Evolutionary conservation across 2,797 vertebrate species (phyloP), one percentile per base, ranked within the genome.

Genomic region (Microctenopoma lineatum): DNA sequence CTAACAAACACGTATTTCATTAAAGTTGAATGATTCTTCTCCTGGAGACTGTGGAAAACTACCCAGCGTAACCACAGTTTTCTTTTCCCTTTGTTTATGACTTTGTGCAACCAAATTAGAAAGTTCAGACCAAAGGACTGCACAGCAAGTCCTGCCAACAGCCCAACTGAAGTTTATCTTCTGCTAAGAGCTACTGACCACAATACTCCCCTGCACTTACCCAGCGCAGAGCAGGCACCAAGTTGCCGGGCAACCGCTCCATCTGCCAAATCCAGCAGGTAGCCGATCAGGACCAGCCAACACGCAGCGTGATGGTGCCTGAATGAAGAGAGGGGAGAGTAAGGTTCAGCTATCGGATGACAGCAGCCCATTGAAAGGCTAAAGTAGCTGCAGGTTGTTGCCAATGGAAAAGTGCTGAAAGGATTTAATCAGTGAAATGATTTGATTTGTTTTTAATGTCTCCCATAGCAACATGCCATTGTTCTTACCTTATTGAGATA

Each of bases 281-380:
- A 98, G 25, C 97, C 95, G 68, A 96, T 92, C 80, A 98, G 94
- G 66, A 99, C 92, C 80, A 98, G 90, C 97, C 97, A 97, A 84
- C 96, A 96, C 0, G 97, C 95, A 12, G 92, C 92, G 21, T 95
- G 91, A 77, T 93, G 87, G 70, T 94, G 95, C 89, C 97, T 98
- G 79, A 5, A 73, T 53, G 79, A 77, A 41, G 81, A 67, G 42
- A 38, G 68, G 67, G 4, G 6, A 56, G 55, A 18, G 67, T 59
- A 44, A 52, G 10, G 34, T 79, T 48, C 9, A 54, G 57, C 44
- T 42, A 48, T 67, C 73, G 56, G 54, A 66, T 53, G 59, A 72
- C 45, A 61, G 64, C 38, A 48, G 78, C 12, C 21, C 26, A 26
- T 59, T 79, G 47, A 64, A 27, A 59, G 15, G 26, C 39, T 18